Percentiles rank a stretch among this genome's conserved stretches.
phyloP scores from a whole-genome alignment of 2,113 vertebrate species.

The Serinus canaria region DNA sequence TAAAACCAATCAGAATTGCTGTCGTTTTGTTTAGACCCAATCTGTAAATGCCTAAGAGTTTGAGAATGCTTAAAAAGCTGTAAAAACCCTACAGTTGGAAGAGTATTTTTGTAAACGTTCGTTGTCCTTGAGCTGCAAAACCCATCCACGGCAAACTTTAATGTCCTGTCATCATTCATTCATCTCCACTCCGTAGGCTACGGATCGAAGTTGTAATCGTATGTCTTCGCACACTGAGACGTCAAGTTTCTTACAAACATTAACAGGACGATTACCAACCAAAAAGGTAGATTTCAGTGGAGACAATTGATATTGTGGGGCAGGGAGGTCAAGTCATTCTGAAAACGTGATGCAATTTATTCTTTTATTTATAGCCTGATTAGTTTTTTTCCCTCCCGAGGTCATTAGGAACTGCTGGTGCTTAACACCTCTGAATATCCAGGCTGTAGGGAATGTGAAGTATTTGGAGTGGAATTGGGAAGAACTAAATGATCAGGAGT shows the following conservation, averaged over 20 bases:
- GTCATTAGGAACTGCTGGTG: constrained; percentile 25
- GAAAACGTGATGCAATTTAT: constrained; percentile 37
- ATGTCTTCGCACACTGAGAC: constrained; percentile 99
- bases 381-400: neutral
- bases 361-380: constrained; percentile 45
- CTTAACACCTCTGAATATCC: constrained; percentile 30
- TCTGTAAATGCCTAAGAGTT: constrained; percentile 26
- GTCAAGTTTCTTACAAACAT: constrained; percentile 99
- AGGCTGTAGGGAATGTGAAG: neutral
- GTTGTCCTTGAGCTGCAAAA: constrained; percentile 60
- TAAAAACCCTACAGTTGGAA: constrained; percentile 30
- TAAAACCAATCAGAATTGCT: neutral
- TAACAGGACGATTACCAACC: constrained; percentile 99
- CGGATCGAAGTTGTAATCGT: constrained; percentile 99
- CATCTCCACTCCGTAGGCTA: constrained; percentile 95
- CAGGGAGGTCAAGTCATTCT: constrained; percentile 60
- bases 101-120: constrained; percentile 40
- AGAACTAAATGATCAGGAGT: constrained; percentile 10
- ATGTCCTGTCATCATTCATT: constrained; percentile 95
- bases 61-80: constrained; percentile 18
- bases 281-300: constrained; percentile 96
- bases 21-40: constrained; percentile 9
- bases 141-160: constrained; percentile 75
- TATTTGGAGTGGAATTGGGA: neutral
- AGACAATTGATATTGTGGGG: constrained; percentile 67